phyloP scores from a whole-genome alignment of 1,140 invertebrate species.

The Phymastichus coffea region DNA sequence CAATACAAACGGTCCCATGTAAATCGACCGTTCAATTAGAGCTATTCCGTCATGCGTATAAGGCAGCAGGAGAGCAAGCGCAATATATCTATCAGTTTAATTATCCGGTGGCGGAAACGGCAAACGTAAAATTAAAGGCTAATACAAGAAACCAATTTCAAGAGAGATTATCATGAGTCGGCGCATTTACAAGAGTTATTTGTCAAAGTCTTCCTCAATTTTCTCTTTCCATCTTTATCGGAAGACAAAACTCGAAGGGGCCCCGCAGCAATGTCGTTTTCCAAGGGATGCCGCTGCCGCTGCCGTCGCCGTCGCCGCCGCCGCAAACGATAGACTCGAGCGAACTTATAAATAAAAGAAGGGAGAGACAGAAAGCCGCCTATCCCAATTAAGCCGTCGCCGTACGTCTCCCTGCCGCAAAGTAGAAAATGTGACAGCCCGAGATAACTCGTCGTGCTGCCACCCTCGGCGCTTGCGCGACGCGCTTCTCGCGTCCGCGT shows the following conservation, averaged over 20 bases:
- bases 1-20: no score
- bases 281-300: conserved; percentile 5
- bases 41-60: no score
- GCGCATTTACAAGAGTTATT: conserved; percentile 57
- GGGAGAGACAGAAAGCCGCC: conserved; percentile 24
- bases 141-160: conserved; percentile 18
- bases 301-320: conserved; percentile 23
- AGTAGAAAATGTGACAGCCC: conserved; percentile 53
- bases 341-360: conserved; percentile 55
- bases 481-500: no score
- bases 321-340: conserved; percentile 44
- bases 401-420: conserved; percentile 51
- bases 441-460: no score
- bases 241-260: no score
- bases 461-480: no score
- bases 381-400: conserved; percentile 52
- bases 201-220: conserved; percentile 40
- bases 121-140: conserved; percentile 14
- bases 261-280: background rate
- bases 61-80: no score
- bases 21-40: no score
- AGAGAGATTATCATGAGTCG: conserved; percentile 43
- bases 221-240: no score
- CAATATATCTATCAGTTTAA: no score
- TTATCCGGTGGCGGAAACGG: no score